Evolutionary conservation across 2,888 invertebrate genomes (phyloP).

Genomic region (Geophilus truncorum): DNA sequence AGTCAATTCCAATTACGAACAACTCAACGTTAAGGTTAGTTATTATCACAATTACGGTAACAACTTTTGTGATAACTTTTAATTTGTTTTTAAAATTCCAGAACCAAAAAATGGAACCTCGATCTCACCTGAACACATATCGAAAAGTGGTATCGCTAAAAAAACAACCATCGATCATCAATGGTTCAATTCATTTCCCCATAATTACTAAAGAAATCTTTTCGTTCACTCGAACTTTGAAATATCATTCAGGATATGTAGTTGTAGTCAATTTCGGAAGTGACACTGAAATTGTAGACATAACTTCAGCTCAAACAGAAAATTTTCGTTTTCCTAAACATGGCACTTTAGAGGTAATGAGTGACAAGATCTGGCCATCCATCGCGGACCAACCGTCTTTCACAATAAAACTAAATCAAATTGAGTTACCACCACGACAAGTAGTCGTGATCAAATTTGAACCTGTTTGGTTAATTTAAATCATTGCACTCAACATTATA

Average conservation of each 20-base stretch:
- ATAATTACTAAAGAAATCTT: conserved; percentile 30
- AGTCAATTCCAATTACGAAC: conserved; percentile 58
- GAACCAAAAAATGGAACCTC: conserved; percentile 35
- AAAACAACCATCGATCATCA: conserved; percentile 38
- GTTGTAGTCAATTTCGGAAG: conserved; percentile 65
- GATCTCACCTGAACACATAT: conserved; percentile 40
- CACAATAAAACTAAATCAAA: not conserved
- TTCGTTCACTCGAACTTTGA: conserved; percentile 37
- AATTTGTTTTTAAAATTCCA: not conserved
- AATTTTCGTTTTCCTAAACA: not conserved
- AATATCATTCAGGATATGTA: conserved; percentile 57
- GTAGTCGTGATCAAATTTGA: not conserved
- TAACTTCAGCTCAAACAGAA: not conserved
- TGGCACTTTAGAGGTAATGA: not conserved
- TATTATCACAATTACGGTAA: too few relatives aligned
- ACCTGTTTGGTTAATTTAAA: not conserved
- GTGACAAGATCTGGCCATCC: not conserved
- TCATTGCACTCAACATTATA: too few relatives aligned
- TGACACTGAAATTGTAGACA: conserved; percentile 41
- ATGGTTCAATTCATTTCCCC: conserved; percentile 34
- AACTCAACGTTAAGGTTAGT: conserved; percentile 20
- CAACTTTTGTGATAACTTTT: not conserved
- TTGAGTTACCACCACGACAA: not conserved
- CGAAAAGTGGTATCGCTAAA: conserved; percentile 38
- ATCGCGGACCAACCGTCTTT: not conserved